phyloP scores from a whole-genome alignment of 2,888 invertebrate genomes.

The Halictus ligatus region DNA sequence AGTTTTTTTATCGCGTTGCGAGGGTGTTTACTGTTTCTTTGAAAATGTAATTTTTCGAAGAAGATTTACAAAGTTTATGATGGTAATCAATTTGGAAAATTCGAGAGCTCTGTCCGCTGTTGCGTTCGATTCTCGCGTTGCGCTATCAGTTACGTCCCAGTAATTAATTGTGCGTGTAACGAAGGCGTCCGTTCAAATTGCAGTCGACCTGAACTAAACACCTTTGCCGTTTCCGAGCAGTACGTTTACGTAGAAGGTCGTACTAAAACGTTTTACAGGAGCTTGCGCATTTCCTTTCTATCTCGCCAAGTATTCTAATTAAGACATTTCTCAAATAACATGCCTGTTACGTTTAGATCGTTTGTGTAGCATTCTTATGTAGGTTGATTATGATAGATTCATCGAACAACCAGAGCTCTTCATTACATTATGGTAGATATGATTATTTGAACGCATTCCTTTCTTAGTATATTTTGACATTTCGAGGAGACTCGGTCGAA shows the following conservation, averaged over 20 bases:
- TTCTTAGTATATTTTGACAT: too few species aligned
- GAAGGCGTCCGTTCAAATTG: slow-evolving; percentile 49
- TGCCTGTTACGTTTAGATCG: neutral
- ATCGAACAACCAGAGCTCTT: neutral
- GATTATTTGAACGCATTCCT: neutral
- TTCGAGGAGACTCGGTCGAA: too few species aligned
- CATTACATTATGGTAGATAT: neutral
- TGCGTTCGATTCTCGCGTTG: slow-evolving; percentile 14
- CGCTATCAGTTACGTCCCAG: slow-evolving; percentile 16
- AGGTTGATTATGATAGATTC: too few species aligned
- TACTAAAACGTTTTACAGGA: slow-evolving; percentile 7
- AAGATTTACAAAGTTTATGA: neutral
- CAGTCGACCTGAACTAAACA: slow-evolving; percentile 59
- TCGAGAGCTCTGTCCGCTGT: neutral
- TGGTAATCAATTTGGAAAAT: neutral
- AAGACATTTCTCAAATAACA: neutral
- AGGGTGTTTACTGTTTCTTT: too few species aligned
- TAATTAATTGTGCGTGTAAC: slow-evolving; percentile 55
- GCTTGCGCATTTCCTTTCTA: slow-evolving; percentile 29
- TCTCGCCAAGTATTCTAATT: neutral
- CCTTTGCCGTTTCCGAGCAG: slow-evolving; percentile 48
- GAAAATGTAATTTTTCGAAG: too few species aligned
- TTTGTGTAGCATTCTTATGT: too few species aligned
- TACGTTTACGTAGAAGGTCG: slow-evolving; percentile 41
- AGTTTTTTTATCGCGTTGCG: too few species aligned